Evolutionary conservation across 2,113 vertebrate genomes (phyloP).

Genomic region (Neotoma lepida): DNA sequence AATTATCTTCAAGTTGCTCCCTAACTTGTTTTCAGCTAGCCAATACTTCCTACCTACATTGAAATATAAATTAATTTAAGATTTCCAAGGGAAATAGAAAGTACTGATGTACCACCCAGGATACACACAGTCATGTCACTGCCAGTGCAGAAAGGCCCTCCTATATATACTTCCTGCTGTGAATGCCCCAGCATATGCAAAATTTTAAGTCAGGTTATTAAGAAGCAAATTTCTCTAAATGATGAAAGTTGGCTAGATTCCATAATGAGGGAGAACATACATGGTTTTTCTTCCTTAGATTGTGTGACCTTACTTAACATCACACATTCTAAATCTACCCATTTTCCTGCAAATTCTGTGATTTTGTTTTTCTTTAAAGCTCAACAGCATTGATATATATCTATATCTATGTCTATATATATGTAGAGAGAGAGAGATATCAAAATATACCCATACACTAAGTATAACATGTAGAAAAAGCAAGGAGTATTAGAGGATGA

Average conservation of each 20-base stretch:
- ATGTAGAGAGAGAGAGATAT: no score
- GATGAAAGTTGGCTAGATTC: background rate
- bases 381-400: background rate
- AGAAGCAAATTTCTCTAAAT: slow-evolving; percentile 16
- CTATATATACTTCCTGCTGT: background rate
- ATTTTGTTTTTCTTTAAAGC: background rate
- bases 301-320: background rate
- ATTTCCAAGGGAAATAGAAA: background rate
- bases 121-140: background rate
- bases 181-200: background rate
- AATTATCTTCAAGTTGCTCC: background rate
- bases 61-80: background rate
- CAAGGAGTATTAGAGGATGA: background rate
- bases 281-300: background rate
- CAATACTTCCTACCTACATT: background rate
- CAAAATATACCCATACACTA: background rate
- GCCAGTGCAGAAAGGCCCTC: background rate
- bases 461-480: background rate
- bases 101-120: background rate
- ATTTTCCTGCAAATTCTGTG: no score
- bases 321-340: background rate
- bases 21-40: slow-evolving; percentile 9
- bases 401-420: background rate
- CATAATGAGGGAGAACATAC: no score
- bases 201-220: slow-evolving; percentile 4